These are phyloP conservation scores for Fopius arisanus DNA, from an alignment of 1,140 invertebrate species.

Conservation along the genomic window DNA sequence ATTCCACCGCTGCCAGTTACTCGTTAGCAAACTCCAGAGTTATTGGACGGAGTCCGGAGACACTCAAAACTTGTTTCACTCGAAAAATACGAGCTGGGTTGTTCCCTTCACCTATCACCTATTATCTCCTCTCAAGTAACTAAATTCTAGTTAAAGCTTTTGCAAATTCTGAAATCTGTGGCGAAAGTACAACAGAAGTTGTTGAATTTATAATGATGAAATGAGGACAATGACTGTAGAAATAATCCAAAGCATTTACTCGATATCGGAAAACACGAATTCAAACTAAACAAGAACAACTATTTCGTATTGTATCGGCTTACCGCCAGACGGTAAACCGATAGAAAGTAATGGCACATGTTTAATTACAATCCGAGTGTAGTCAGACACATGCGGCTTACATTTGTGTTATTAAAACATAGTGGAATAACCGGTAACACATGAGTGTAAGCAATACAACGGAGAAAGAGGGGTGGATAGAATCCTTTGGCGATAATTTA, in stretches of 20 bases:
- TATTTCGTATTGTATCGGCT: neutral
- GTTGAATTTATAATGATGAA: too few relatives aligned
- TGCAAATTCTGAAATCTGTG: too few relatives aligned
- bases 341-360: constrained; percentile 5
- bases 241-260: neutral
- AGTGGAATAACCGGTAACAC: neutral
- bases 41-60: too few relatives aligned
- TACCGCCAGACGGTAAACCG: neutral
- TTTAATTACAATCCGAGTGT: neutral
- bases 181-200: too few relatives aligned
- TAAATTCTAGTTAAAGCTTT: too few relatives aligned
- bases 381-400: neutral
- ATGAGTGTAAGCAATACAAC: neutral
- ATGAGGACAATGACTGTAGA: too few relatives aligned
- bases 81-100: too few relatives aligned
- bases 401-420: neutral
- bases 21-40: neutral
- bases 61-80: too few relatives aligned
- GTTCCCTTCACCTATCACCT: too few relatives aligned
- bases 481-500: neutral
- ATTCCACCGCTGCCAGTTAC: neutral
- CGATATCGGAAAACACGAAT: neutral
- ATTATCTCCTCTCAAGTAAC: too few relatives aligned
- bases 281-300: neutral
- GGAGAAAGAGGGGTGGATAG: neutral